These are phyloP conservation scores for Petrocephalus schoutedeni DNA, from an alignment of 2,797 vertebrate genomes.

Conservation along the genomic window DNA sequence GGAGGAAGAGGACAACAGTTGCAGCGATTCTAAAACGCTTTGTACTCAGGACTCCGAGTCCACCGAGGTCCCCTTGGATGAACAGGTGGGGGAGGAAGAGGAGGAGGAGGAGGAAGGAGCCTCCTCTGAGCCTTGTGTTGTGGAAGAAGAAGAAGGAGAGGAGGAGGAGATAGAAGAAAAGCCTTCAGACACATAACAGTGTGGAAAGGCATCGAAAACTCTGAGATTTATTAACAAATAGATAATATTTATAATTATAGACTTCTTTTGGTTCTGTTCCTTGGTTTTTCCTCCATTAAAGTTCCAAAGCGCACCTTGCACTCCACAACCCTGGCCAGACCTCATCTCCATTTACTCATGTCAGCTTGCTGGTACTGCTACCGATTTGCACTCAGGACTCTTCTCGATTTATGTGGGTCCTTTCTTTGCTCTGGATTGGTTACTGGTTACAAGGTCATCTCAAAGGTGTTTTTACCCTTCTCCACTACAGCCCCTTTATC, in stretches of 20 bases:
- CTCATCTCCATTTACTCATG: conserved; percentile 31
- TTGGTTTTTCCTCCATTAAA: conserved; percentile 43
- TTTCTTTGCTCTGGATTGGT: conserved; percentile 9
- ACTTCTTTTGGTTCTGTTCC: conserved; percentile 49
- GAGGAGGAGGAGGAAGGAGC: conserved; percentile 63
- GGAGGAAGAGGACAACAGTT: conserved; percentile 89
- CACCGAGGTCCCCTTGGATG: conserved; percentile 90
- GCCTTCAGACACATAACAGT: conserved; percentile 65
- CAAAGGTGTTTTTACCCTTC: conserved; percentile 1
- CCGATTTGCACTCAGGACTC: conserved; percentile 98
- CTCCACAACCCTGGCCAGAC: conserved; percentile 57
- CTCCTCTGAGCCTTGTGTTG: conserved; percentile 62
- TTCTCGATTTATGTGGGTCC: conserved; percentile 60
- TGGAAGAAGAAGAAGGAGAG: conserved; percentile 64
- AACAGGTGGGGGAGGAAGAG: conserved; percentile 81
- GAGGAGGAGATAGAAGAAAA: conserved; percentile 56
- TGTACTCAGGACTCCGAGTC: conserved; percentile 97
- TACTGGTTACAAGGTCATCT: not conserved
- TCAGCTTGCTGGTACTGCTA: conserved; percentile 77
- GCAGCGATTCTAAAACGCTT: conserved; percentile 98
- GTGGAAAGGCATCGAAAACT: conserved; percentile 71
- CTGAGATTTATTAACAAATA: conserved; percentile 74
- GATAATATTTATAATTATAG: conserved; percentile 68
- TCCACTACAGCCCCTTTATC: not conserved
- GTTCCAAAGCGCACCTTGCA: conserved; percentile 78